These are phyloP conservation scores for Steatornis caripensis DNA, from an alignment of 2,113 vertebrate genomes.

Conservation along the genomic window DNA sequence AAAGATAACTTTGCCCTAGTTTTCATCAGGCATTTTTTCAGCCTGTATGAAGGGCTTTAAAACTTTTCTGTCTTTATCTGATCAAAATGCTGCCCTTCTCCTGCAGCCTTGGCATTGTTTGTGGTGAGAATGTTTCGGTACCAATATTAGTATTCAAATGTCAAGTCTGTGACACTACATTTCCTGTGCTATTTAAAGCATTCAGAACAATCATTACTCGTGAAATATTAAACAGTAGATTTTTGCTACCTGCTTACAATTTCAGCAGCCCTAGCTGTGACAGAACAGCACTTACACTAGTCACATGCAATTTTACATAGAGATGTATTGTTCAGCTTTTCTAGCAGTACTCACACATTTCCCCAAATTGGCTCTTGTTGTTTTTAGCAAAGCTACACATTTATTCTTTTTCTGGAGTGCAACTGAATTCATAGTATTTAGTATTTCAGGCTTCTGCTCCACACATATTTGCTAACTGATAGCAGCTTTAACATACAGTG, in stretches of 20 bases:
- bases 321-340: background rate
- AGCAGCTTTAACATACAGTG: background rate
- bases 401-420: constrained; percentile 1
- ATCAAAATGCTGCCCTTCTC: constrained; percentile 48
- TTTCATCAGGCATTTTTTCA: constrained; percentile 8
- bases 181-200: constrained; percentile 73
- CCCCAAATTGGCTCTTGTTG: constrained; percentile 16
- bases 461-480: background rate
- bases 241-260: constrained; percentile 59
- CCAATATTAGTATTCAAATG: constrained; percentile 77
- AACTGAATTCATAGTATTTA: constrained; percentile 2
- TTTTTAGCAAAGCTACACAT: constrained; percentile 10
- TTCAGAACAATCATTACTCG: constrained; percentile 64
- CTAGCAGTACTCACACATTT: background rate
- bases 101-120: constrained; percentile 61
- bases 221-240: constrained; percentile 64
- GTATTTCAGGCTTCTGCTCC: background rate
- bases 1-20: background rate
- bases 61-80: constrained; percentile 42
- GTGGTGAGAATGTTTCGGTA: constrained; percentile 73
- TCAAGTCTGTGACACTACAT: constrained; percentile 73
- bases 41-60: background rate
- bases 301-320: constrained; percentile 9
- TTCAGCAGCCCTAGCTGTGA: constrained; percentile 45
- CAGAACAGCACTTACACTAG: constrained; percentile 2